Evolutionary conservation across 2,888 invertebrate genomes (phyloP).

Genomic region (Polyommatus icarus): DNA sequence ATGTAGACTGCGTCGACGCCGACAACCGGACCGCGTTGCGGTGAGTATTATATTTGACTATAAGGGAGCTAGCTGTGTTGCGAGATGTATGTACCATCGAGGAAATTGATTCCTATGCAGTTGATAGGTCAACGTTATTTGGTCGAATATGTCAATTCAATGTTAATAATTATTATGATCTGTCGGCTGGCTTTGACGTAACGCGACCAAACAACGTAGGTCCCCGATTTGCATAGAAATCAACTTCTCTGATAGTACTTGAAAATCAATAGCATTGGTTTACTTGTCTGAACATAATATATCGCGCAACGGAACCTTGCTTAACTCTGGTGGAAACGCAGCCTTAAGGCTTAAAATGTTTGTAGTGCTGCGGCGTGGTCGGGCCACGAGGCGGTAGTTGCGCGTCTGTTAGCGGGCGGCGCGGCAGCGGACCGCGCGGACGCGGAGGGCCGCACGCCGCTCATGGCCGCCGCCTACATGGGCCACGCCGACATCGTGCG

Average conservation of each 20-base stretch:
- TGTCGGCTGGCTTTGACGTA: too few species aligned
- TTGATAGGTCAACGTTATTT: too few species aligned
- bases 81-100: too few species aligned
- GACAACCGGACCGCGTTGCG: slow-evolving; percentile 93
- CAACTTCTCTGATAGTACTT: too few species aligned
- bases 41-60: slow-evolving; percentile 44
- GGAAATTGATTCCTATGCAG: too few species aligned
- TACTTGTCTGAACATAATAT: background rate
- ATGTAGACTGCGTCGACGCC: slow-evolving; percentile 92
- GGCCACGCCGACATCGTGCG: slow-evolving; percentile 95
- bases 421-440: slow-evolving; percentile 92
- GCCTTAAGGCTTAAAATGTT: too few species aligned
- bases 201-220: too few species aligned
- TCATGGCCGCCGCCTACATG: slow-evolving; percentile 98
- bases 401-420: slow-evolving; percentile 86
- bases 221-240: too few species aligned
- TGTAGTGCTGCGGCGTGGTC: slow-evolving; percentile 94
- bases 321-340: background rate
- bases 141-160: too few species aligned
- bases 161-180: too few species aligned
- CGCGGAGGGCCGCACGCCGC: slow-evolving; percentile 93
- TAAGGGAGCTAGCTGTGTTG: too few species aligned
- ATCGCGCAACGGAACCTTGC: background rate
- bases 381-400: slow-evolving; percentile 92
- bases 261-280: too few species aligned